phyloP scores from a whole-genome alignment of 2,797 vertebrate genomes.

The Glossophaga mutica region DNA sequence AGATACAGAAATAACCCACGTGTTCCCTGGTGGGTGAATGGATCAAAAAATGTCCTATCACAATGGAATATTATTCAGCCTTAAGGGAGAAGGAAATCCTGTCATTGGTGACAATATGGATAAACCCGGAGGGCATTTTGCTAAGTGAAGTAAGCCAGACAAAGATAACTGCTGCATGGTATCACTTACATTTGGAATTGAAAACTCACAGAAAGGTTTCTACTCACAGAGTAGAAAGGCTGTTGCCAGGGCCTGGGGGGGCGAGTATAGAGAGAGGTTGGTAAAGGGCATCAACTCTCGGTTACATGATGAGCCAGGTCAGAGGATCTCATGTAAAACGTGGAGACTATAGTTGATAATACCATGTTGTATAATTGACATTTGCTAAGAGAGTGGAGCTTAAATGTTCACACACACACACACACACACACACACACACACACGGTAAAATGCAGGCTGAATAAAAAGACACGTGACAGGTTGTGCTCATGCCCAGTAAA shows the following conservation, averaged over 20 bases:
- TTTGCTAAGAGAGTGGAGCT: neutral
- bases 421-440: neutral
- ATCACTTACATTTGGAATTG: neutral
- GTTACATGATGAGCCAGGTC: neutral
- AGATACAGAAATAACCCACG: neutral
- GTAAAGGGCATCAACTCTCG: neutral
- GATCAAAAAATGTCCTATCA: neutral
- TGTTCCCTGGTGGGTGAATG: neutral
- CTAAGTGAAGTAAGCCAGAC: neutral
- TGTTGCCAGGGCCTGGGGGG: neutral
- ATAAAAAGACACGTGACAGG: no score
- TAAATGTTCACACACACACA: neutral
- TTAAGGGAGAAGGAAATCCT: neutral
- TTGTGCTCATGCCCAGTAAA: accelerated
- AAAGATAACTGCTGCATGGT: neutral
- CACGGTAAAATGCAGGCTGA: neutral
- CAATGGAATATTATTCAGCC: neutral
- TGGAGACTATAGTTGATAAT: neutral
- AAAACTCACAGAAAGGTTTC: neutral
- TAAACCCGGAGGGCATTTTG: neutral
- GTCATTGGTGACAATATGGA: neutral
- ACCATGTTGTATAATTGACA: neutral
- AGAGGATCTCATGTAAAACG: neutral
- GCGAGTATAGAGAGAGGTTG: neutral
- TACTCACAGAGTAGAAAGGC: neutral